Evolutionary conservation across 2,797 vertebrate genomes (phyloP).

Genomic region (Sebastes nivosus): DNA sequence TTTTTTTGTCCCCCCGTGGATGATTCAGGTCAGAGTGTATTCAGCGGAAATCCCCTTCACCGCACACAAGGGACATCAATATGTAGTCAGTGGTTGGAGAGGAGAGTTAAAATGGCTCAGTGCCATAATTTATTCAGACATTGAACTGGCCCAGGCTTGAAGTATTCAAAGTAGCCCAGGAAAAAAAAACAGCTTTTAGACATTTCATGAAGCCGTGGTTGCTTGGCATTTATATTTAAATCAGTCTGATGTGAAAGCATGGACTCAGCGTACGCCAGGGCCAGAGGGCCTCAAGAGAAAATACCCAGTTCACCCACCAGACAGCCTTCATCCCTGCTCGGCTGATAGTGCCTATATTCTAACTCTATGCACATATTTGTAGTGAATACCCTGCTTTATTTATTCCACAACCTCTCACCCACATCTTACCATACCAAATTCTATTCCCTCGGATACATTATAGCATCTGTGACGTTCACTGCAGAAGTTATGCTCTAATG

Average conservation of each 20-base stretch:
- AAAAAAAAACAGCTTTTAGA: conserved; percentile 60
- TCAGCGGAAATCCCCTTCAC: conserved; percentile 59
- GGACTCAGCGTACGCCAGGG: conserved; percentile 12
- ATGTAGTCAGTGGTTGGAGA: conserved; percentile 62
- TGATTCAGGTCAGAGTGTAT: conserved; percentile 62
- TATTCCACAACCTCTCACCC: conserved; percentile 20
- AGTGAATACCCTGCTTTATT: conserved; percentile 12
- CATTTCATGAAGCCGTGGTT: conserved; percentile 58
- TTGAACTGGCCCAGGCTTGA: conserved; percentile 62
- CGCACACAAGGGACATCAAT: conserved; percentile 72
- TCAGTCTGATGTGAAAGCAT: conserved; percentile 58
- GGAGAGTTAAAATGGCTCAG: conserved; percentile 63
- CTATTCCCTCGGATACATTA: not conserved
- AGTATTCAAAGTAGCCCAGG: conserved; percentile 65
- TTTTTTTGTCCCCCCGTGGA: conserved; percentile 36
- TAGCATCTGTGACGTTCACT: not conserved
- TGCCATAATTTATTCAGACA: conserved; percentile 78
- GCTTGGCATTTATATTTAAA: conserved; percentile 73
- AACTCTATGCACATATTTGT: conserved; percentile 25
- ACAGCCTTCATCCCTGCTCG: conserved; percentile 6
- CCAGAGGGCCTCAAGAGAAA: conserved; percentile 37
- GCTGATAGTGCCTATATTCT: conserved; percentile 12
- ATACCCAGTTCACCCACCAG: conserved; percentile 28
- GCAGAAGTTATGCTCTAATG: not conserved
- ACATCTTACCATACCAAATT: not conserved